Conservation (phyloP, 2,797 vertebrate genomes). For the Lagocephalus sceleratus region DNA sequence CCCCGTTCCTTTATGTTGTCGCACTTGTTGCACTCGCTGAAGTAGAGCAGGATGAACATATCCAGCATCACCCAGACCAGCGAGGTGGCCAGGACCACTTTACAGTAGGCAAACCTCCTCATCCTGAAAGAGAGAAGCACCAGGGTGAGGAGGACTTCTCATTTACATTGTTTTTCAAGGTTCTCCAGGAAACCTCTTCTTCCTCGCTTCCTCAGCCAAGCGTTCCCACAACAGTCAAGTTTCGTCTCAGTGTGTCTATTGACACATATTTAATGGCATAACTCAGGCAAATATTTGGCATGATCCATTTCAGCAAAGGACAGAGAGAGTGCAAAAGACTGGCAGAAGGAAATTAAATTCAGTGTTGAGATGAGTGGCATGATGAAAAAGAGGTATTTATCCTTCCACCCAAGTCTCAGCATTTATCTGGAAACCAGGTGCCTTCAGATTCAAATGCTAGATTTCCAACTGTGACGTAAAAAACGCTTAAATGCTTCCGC, state of each 20-base stretch:
- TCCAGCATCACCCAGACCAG: slow-evolving; percentile 99
- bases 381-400: background rate
- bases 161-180: slow-evolving; percentile 26
- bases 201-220: slow-evolving; percentile 6
- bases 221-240: slow-evolving; percentile 6
- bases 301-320: too few species aligned
- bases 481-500: background rate
- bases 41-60: slow-evolving; percentile 93
- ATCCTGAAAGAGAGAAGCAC: slow-evolving; percentile 67
- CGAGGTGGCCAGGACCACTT: slow-evolving; percentile 98
- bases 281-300: too few species aligned
- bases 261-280: too few species aligned
- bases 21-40: slow-evolving; percentile 94
- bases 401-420: slow-evolving; percentile 23
- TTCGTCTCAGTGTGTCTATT: slow-evolving; percentile 19
- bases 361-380: too few species aligned
- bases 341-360: too few species aligned
- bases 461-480: slow-evolving; percentile 11
- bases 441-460: slow-evolving; percentile 21
- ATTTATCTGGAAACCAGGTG: slow-evolving; percentile 43
- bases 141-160: slow-evolving; percentile 11
- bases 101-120: slow-evolving; percentile 86
- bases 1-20: slow-evolving; percentile 92
- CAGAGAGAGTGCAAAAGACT: too few species aligned
- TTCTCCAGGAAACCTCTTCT: slow-evolving; percentile 16